A percentile compares a stretch with the other conserved stretches of the same genome.
phyloP scores from a whole-genome alignment of 2,113 vertebrate genomes.

The Cynocephalus volans region DNA sequence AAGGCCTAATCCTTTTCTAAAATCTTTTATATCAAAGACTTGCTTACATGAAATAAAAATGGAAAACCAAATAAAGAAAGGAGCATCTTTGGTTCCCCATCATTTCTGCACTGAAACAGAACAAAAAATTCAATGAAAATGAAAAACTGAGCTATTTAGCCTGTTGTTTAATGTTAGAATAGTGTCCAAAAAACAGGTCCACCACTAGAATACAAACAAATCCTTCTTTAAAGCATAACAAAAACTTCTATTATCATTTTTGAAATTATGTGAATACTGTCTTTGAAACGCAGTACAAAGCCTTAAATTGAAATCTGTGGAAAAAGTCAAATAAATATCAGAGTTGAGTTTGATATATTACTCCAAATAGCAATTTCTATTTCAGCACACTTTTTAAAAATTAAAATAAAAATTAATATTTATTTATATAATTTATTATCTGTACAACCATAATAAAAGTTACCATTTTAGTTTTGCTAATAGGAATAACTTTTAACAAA shows the following conservation, averaged over 20 bases:
- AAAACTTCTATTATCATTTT: background rate
- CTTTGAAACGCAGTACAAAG: slow-evolving; percentile 41
- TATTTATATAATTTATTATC: slow-evolving; percentile 39
- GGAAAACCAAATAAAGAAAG: slow-evolving; percentile 56
- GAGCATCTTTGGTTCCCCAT: background rate
- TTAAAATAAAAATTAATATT: slow-evolving; percentile 24
- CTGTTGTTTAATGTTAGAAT: background rate
- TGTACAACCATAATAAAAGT: slow-evolving; percentile 19
- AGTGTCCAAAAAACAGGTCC: background rate
- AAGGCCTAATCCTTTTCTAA: slow-evolving; percentile 28
- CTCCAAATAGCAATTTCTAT: background rate
- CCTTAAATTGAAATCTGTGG: slow-evolving; percentile 46
- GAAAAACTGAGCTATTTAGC: slow-evolving; percentile 7
- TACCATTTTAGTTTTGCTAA: slow-evolving; percentile 20
- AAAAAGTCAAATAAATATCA: slow-evolving; percentile 23
- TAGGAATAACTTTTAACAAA: slow-evolving; percentile 26
- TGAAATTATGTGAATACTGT: slow-evolving; percentile 17
- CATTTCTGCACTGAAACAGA: slow-evolving; percentile 18
- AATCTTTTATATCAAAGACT: slow-evolving; percentile 53
- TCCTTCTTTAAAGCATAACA: slow-evolving; percentile 8
- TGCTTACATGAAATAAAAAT: slow-evolving; percentile 62
- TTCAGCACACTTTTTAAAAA: background rate
- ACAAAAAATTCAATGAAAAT: slow-evolving; percentile 51
- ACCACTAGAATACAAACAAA: background rate
- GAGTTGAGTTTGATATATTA: background rate